Base-by-base conservation (phyloP, 2,797 vertebrate genomes). In the Chromis chromis region DNA sequence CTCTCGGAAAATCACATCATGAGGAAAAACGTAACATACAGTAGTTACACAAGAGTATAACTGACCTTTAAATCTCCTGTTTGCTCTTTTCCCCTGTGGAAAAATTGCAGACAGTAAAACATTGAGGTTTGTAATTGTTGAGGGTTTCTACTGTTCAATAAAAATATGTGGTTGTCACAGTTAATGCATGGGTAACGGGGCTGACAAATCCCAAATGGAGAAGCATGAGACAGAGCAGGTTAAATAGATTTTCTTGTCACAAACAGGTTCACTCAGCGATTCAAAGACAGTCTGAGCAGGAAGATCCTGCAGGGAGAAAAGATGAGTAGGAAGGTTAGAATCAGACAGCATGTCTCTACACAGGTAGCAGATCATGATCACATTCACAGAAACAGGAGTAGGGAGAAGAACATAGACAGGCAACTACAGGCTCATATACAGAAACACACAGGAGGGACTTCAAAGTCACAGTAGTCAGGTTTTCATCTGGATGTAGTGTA, bases 261-360 rank as follows among this genome's bases (percentile, higher is more conserved):
- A 67, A 64, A 57, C 11, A 52, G 14, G 33, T 52, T 52, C 46
- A 56, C 16, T 62, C 40, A 27, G 25, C 53, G 54, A 6, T 46
- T 24, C 39, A 10, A 55, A 52, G 62, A 44, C 31, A 46, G 44
- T 25, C 14, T 6, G 16, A 58, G 25, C 7, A 28, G 22, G n/a
- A n/a, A 54, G 66, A 54, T 46, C n/a, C 16, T 57, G 33, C 17
- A 3, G 66, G 31, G 27, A 36, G 42, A 13, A 73, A 39, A 62
- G n/a, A 49, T 22, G 14, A 52, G 4, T 17, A 3, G 27, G 66
- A 22, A 44, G 66, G 7, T 42, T 3, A 42, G 12, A 74, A 46
- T 56, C 17, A 68, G n/a, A 31, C 48, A 58, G 66, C 39, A 40
- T 6, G 27, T 61, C 31, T 28, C 27, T 33, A 33, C 49, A 54